phyloP scores from a whole-genome alignment of 2,113 vertebrate genomes.

The Bubalus kerabau region DNA sequence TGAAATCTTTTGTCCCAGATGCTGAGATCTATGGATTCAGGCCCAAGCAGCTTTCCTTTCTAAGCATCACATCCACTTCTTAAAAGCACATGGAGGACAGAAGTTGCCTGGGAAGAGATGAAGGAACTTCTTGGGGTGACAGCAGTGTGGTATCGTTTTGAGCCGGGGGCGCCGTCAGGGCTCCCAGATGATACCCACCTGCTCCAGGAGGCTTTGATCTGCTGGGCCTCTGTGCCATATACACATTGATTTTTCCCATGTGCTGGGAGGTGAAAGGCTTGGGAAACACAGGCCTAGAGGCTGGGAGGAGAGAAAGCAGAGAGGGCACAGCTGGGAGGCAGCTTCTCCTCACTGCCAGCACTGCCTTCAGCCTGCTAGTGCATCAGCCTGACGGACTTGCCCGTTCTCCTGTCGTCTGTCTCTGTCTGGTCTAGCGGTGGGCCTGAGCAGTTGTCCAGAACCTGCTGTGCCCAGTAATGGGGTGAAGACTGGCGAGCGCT shows the following conservation, averaged over 20 bases:
- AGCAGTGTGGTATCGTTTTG: background rate
- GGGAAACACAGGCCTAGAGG: background rate
- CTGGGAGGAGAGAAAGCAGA: background rate
- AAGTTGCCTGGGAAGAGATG: background rate
- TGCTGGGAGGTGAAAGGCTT: background rate
- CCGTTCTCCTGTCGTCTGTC: background rate
- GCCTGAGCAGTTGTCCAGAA: conserved; percentile 94
- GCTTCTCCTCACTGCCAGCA: background rate
- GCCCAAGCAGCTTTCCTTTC: background rate
- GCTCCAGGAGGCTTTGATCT: background rate
- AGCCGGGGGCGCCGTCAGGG: background rate
- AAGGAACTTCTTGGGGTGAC: background rate
- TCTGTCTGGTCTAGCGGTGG: conserved; percentile 85
- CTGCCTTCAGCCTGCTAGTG: fast-evolving
- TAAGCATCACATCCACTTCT: background rate
- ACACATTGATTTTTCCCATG: background rate
- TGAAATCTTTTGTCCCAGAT: background rate
- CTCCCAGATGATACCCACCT: background rate
- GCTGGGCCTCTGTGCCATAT: background rate
- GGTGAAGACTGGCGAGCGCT: conserved; percentile 91
- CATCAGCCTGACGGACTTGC: background rate
- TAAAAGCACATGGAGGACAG: background rate
- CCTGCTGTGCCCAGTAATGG: conserved; percentile 92
- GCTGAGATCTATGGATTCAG: background rate
- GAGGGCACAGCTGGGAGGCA: background rate